phyloP scores from a whole-genome alignment of 2,113 vertebrate genomes.

The Pseudorectes ferrugineus region DNA sequence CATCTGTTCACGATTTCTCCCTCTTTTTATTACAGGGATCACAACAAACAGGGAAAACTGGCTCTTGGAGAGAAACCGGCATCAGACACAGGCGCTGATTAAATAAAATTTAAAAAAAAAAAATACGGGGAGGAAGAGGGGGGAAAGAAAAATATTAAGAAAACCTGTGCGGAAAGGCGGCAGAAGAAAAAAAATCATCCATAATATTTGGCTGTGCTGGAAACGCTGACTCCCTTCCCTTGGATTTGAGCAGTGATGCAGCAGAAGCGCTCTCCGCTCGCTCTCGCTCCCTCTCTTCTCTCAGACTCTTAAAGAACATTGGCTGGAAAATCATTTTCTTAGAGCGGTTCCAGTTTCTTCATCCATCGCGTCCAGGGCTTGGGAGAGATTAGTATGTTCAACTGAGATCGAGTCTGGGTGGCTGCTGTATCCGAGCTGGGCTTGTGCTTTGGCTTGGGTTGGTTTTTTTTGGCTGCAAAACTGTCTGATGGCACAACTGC shows the following conservation, averaged over 20 bases:
- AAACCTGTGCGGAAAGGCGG: constrained; percentile 12
- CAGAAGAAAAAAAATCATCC: constrained; percentile 52
- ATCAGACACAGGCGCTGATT: neutral
- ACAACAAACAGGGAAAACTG: neutral
- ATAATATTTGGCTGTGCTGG: constrained; percentile 26
- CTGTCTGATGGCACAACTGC: constrained; percentile 61
- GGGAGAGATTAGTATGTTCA: neutral
- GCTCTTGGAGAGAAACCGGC: neutral
- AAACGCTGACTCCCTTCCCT: constrained; percentile 45
- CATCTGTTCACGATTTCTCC: constrained; percentile 31
- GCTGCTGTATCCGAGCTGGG: constrained; percentile 56
- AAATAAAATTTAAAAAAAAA: neutral
- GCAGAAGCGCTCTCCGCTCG: constrained; percentile 33
- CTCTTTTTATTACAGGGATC: constrained; percentile 2
- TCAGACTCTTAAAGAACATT: constrained; percentile 38
- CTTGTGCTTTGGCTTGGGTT: constrained; percentile 28
- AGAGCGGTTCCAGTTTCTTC: constrained; percentile 40
- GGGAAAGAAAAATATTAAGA: constrained; percentile 22
- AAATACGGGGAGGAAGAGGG: neutral
- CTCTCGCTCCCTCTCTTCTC: constrained; percentile 27
- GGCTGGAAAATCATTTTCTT: constrained; percentile 13
- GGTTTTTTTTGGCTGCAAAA: constrained; percentile 51
- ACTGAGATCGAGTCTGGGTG: constrained; percentile 18
- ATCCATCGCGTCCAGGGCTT: constrained; percentile 38
- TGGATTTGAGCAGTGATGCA: constrained; percentile 52